Base-by-base conservation (phyloP, 2,888 invertebrate genomes). In the Cylindroiulus punctatus region DNA sequence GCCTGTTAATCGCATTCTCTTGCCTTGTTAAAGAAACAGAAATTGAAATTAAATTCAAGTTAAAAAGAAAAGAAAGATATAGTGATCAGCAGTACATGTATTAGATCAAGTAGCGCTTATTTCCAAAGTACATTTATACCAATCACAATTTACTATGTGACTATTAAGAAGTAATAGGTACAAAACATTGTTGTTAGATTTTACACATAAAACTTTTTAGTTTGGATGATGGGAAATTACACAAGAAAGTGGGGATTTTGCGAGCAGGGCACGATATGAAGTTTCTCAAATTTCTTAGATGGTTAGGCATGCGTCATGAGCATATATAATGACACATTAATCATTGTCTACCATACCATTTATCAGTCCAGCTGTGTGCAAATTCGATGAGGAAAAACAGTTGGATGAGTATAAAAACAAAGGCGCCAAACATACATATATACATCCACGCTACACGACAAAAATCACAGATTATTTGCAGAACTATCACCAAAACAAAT, bases 341-440 rank as follows among this genome's bases (percentile, higher is more conserved):
- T 8, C 57, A 65, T 30, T 5, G 26, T 30, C 30, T 76, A 30
- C 90, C 88, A 87, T 88, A 91, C 91, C 91, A 91, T 87, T 89
- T 90, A 85, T 91, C 91, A 88, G 91, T 91, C 91, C 91, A 91
- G 2, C 90, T 89, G 89, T 91, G 91, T n/a, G 91, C 90, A 88
- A 92, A 91, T 88, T 91, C 91, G 3, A 92, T 91, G 85, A 92
- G 89, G 4, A 92, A 89, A 84, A 91, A 88, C 19, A 92, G 89
- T 88, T 92, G 92, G 47, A 92, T 89, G 12, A 91, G 88, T 42
- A 92, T 91, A 88, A 91, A 92, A 5, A 91, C 81, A 81, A 90
- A 90, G 2, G 91, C 92, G 84, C 91, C 92, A 40, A 89, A 90
- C 91, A 92, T 91, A 2, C 91, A 91, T 83, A 91, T 88, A 88